Evolutionary conservation across 2,888 invertebrate species (phyloP).

Genomic region (Neelides folsomi): DNA sequence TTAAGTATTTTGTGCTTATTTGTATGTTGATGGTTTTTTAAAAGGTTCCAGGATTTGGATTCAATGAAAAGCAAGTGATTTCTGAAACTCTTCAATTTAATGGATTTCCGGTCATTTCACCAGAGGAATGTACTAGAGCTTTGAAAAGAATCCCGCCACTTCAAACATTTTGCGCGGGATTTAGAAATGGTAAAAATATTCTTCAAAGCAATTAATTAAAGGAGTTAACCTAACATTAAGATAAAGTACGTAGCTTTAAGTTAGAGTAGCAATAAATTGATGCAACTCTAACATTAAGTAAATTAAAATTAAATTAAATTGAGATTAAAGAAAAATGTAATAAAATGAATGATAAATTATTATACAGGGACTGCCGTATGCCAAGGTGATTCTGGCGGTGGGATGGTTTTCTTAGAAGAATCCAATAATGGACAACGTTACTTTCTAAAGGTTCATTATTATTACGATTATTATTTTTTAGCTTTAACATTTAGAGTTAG

Average conservation of each 20-base stretch:
- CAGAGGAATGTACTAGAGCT: conserved; percentile 7
- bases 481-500: not conserved
- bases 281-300: too few relatives aligned
- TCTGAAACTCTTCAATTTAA: conserved; percentile 8
- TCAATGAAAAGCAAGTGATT: conserved; percentile 7
- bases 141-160: conserved; percentile 10
- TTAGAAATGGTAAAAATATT: conserved; percentile 10
- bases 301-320: too few relatives aligned
- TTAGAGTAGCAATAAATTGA: too few relatives aligned
- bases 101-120: conserved; percentile 10
- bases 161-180: conserved; percentile 14
- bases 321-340: too few relatives aligned
- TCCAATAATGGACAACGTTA: conserved; percentile 1
- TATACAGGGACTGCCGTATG: conserved; percentile 9
- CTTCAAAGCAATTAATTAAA: too few relatives aligned
- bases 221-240: too few relatives aligned
- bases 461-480: too few relatives aligned
- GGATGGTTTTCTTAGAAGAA: conserved; percentile 7
- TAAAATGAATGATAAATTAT: too few relatives aligned
- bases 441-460: conserved; percentile 6
- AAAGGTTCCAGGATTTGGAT: conserved; percentile 15
- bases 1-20: too few relatives aligned
- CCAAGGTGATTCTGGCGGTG: conserved; percentile 10
- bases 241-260: too few relatives aligned
- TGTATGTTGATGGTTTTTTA: too few relatives aligned